Conservation (phyloP, 64 coral and sea anemone species). For the Actinia equina region DNA sequence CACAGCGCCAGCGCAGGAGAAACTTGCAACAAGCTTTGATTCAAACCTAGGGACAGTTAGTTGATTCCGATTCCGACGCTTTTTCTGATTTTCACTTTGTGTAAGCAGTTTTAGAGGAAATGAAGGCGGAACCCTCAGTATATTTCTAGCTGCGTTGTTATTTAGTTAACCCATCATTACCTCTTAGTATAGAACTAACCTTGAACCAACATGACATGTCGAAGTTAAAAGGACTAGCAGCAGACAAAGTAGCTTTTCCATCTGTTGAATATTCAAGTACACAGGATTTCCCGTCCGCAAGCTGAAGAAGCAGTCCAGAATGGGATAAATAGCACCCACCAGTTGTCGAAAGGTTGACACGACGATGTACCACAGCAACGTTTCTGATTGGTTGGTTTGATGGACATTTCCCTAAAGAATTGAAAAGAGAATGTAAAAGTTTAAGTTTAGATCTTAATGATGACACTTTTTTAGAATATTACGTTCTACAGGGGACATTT, state of each 20-base stretch:
- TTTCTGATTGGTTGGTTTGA: neutral
- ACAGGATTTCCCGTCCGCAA: neutral
- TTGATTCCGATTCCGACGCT: too few species aligned
- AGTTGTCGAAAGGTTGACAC: neutral
- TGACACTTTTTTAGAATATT: too few species aligned
- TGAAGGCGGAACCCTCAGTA: too few species aligned
- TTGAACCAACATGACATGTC: conserved; percentile 10
- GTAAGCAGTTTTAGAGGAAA: too few species aligned
- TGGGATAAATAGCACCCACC: neutral
- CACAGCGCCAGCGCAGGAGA: too few species aligned
- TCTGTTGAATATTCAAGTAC: conserved; percentile 4
- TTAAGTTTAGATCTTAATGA: too few species aligned
- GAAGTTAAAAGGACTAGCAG: neutral
- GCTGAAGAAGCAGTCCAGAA: neutral
- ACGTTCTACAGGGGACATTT: too few species aligned
- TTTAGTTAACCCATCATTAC: neutral
- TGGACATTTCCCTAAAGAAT: neutral
- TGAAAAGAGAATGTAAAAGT: too few species aligned
- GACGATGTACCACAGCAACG: neutral
- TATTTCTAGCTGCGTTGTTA: too few species aligned
- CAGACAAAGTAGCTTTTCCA: conserved; percentile 3
- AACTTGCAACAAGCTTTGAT: too few species aligned
- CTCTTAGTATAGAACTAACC: neutral
- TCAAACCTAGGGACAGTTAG: too few species aligned
- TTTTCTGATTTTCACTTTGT: too few species aligned